Base-by-base conservation (phyloP, 2,797 vertebrate genomes). In the Zalophus californianus region DNA sequence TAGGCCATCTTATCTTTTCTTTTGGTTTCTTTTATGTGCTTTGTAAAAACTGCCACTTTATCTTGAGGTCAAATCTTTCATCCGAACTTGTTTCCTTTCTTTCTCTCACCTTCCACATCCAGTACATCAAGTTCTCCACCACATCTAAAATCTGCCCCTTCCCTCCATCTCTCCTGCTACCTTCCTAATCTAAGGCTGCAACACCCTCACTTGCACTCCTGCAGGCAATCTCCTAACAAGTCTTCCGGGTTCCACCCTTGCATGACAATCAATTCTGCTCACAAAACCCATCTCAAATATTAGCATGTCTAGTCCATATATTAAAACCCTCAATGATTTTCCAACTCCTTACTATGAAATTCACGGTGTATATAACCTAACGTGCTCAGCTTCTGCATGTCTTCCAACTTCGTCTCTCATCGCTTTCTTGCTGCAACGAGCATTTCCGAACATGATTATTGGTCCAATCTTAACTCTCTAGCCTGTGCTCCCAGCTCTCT, bases 41-140 rank as follows among this genome's bases (percentile, higher is more conserved):
- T 77, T 90, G 29, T 68, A n/a, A 79, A 92, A 96, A 93, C 20
- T 56, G 7, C 6, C 38, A 58, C 18, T 82, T 48, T 70, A 50
- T 25, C 14, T 86, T 94, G 41, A 86, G 62, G 11, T 3, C 38
- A 38, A 80, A 91, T 38, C 25, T 85, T 73, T 90, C 48, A 66
- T 2, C n/a, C 13, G 5, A 80, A 84, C 7, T 64, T 56, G 1
- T 29, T 66, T 27, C 21, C n/a, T 38, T 18, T 23, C 7, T 56
- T 84, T 64, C 29, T 87, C 35, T 72, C 52, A 66, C 41, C 16
- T 38, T 66, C 12, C 2, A 58, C 9, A 72, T 38, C 27, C 29
- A 87, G 20, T 3, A n/a, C 25, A 78, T 58, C 35, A 86, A n/a
- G 13, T 38, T 94, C 58, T 62, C 11, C 18, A 77, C 38, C 44